These are phyloP conservation scores for Drosophila mercatorum DNA, from an alignment of 2,888 invertebrate species.

Conservation along the genomic window DNA sequence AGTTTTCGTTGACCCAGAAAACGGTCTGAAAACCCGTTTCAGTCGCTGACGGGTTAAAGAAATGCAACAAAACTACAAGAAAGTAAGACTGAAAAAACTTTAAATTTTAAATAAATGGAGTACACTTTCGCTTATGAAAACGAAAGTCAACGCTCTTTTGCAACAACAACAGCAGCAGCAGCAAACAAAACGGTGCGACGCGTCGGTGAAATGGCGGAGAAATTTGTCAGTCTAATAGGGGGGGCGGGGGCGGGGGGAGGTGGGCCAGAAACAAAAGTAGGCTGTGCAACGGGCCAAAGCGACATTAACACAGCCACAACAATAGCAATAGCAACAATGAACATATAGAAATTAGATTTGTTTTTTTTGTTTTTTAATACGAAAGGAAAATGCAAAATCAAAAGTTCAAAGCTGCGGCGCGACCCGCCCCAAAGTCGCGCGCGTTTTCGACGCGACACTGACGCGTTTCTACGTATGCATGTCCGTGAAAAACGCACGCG, in stretches of 20 bases:
- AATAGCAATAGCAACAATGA: constrained; percentile 14
- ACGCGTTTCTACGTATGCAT: constrained; percentile 49
- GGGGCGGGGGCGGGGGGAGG: background rate
- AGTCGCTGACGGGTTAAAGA: constrained; percentile 66
- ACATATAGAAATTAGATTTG: constrained; percentile 8
- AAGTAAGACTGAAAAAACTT: constrained; percentile 57
- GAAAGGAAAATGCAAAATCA: constrained; percentile 13
- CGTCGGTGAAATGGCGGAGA: constrained; percentile 73
- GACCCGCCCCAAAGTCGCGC: constrained; percentile 39
- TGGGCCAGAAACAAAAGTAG: constrained; percentile 36
- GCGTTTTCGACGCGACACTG: constrained; percentile 42
- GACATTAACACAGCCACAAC: constrained; percentile 20
- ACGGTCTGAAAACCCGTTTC: constrained; percentile 64
- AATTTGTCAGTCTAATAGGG: constrained; percentile 53
- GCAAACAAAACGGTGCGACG: constrained; percentile 36
- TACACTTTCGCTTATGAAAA: constrained; percentile 84
- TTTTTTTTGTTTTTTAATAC: background rate
- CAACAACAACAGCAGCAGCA: constrained; percentile 34
- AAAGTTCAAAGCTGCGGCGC: constrained; percentile 58
- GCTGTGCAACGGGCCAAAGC: constrained; percentile 55
- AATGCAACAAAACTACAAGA: constrained; percentile 74
- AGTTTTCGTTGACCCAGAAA: constrained; percentile 74
- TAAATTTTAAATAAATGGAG: constrained; percentile 76
- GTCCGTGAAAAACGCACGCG: constrained; percentile 76
- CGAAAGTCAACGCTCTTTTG: constrained; percentile 83